phyloP scores from a whole-genome alignment of 1,140 invertebrate species.

The Ips nitidus region DNA sequence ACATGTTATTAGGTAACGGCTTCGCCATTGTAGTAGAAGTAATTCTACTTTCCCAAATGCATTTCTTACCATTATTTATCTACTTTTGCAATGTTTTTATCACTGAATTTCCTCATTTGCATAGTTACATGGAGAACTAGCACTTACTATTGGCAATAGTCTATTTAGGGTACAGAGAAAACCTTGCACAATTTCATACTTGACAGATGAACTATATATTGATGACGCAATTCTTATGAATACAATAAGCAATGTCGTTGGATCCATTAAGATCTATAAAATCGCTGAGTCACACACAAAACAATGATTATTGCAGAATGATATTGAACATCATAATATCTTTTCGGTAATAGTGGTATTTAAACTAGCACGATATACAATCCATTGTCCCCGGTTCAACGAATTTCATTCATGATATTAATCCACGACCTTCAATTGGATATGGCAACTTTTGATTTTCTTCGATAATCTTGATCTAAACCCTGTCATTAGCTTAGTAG shows the following conservation, averaged over 20 bases:
- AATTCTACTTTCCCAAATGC: constrained; percentile 27
- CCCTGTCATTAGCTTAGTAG: not conserved
- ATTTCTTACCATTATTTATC: constrained; percentile 27
- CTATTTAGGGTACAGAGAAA: not conserved
- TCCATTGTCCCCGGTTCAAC: constrained; percentile 8
- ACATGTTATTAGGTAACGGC: constrained; percentile 8
- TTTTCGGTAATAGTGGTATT: constrained; percentile 3
- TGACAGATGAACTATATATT: not conserved
- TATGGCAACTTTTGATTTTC: not conserved
- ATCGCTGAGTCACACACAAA: not conserved
- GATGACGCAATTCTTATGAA: not conserved
- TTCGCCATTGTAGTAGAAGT: constrained; percentile 23
- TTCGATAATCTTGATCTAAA: not conserved
- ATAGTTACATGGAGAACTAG: constrained; percentile 12
- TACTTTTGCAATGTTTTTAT: constrained; percentile 26
- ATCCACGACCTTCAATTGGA: not conserved
- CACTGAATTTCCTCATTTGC: constrained; percentile 26
- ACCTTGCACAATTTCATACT: not conserved
- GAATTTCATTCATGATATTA: constrained; percentile 2
- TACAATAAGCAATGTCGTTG: not conserved
- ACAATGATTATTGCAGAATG: not conserved
- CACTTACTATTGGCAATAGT: not conserved
- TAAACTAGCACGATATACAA: constrained; percentile 2
- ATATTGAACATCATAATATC: not conserved
- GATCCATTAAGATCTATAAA: not conserved